Evolutionary conservation across 2,113 vertebrate genomes (phyloP).

Genomic region (Pollachius pollachius): DNA sequence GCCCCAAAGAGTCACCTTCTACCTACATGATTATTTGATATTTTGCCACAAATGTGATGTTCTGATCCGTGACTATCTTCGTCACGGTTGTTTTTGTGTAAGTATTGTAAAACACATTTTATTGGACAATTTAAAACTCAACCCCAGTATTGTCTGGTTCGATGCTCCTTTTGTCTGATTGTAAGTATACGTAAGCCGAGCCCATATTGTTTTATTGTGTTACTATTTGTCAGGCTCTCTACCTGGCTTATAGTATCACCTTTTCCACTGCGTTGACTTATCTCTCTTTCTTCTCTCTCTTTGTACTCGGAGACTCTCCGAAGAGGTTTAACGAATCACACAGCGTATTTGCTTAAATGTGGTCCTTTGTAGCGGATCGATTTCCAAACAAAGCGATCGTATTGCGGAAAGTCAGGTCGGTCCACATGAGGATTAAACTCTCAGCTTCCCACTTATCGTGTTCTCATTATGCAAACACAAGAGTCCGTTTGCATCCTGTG

Average conservation of each 20-base stretch:
- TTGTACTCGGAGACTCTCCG: constrained; percentile 23
- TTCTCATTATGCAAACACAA: neutral
- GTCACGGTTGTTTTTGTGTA: too few relatives aligned
- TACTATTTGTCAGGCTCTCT: too few relatives aligned
- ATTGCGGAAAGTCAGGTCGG: constrained; percentile 43
- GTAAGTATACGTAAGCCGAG: too few relatives aligned
- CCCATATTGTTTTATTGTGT: too few relatives aligned
- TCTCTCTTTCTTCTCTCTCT: constrained; percentile 14
- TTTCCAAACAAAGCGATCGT: constrained; percentile 36
- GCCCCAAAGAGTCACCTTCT: too few relatives aligned
- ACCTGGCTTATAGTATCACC: neutral
- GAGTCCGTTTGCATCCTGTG: neutral
- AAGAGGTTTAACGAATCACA: constrained; percentile 45
- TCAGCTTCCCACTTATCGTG: constrained; percentile 27
- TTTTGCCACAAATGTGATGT: too few relatives aligned
- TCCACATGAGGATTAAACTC: constrained; percentile 35
- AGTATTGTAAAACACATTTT: too few relatives aligned
- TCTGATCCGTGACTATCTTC: too few relatives aligned
- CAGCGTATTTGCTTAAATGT: constrained; percentile 42
- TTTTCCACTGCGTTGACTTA: constrained; percentile 6
- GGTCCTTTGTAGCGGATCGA: constrained; percentile 26
- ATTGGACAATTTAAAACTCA: too few relatives aligned
- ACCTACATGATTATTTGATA: too few relatives aligned
- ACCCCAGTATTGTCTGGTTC: too few relatives aligned
- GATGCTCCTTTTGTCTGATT: too few relatives aligned